Base-by-base conservation (phyloP, 2,113 vertebrate species). In the Phocoena phocoena region DNA sequence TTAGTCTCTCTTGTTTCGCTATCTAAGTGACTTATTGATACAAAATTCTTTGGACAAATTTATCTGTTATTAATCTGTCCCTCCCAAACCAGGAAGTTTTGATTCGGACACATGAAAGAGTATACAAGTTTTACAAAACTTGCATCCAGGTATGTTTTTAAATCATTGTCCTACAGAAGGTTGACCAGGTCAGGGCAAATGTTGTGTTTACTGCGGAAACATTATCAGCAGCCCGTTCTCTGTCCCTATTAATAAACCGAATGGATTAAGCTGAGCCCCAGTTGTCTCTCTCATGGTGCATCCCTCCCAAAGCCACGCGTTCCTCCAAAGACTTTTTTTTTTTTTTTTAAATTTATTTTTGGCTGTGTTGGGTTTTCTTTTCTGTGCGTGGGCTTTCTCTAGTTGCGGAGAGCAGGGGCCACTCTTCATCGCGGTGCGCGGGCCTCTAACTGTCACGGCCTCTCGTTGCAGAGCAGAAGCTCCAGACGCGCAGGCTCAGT, bases 31-130 rank as follows among this genome's bases (percentile, higher is more conserved):
- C 58, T 95, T 83, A 84, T 47, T 97, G 94, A 68, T 87, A 76
- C 74, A 65, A 81, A 98, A 84, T 84, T 89, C 70, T 79, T 82
- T 77, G 76, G 58, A 18, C 36, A 84, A 93, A 91, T 23, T 76
- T 86, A 77, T 68, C n/a, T 94, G 2, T 67, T 65, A 73, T 65
- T 84, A 26, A 55, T 62, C 31, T 47, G 47, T 58, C 2, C 20
- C 65, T 53, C 21, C 68, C 11, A 13, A 77, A 77, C 74, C 28
- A 31, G 23, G 17, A 53, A 70, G 83, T 86, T 93, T 95, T 88
- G 1, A 68, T 71, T 55, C 73, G 36, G n/a, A 85, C 25, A 53
- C 2, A 4, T 47, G 33, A 62, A 86, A 79, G 15, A 82, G 15
- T 60, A 38, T 17, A 17, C 38, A 77, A 68, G 60, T 80, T 74